phyloP scores from a whole-genome alignment of 2,888 invertebrate genomes.

The Cheilosia soror region DNA sequence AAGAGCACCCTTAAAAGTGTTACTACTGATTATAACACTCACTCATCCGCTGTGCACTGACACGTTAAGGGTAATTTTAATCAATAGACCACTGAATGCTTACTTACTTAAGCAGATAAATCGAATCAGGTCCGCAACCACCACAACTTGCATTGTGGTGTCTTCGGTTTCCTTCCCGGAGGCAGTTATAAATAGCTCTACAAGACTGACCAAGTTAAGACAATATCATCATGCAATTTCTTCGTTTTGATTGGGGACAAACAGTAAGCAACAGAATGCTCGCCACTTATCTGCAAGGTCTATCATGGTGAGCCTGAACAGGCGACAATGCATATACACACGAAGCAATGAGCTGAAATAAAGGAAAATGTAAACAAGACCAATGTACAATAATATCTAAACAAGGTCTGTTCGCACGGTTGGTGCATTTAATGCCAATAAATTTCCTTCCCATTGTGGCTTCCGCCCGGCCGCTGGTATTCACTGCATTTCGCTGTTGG shows the following conservation, averaged over 20 bases:
- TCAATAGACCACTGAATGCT: slow-evolving; percentile 50
- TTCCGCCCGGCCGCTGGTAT: slow-evolving; percentile 17
- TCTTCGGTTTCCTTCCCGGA: not conserved
- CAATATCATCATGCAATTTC: slow-evolving; percentile 26
- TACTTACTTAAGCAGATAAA: slow-evolving; percentile 37
- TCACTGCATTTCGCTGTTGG: slow-evolving; percentile 24
- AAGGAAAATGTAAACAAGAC: slow-evolving; percentile 53
- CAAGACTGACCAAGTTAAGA: slow-evolving; percentile 15
- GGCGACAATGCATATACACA: not conserved
- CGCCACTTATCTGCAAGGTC: not conserved
- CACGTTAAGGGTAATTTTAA: slow-evolving; percentile 36
- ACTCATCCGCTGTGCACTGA: slow-evolving; percentile 32
- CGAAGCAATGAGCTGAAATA: not conserved
- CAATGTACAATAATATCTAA: slow-evolving; percentile 45
- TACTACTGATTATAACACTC: slow-evolving; percentile 4
- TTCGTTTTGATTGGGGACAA: slow-evolving; percentile 15
- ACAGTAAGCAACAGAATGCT: not conserved
- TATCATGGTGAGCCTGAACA: not conserved
- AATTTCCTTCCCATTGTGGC: slow-evolving; percentile 67
- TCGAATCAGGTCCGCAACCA: slow-evolving; percentile 26
- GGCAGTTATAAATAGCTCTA: slow-evolving; percentile 27
- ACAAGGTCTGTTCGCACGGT: slow-evolving; percentile 47
- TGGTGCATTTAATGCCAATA: slow-evolving; percentile 62
- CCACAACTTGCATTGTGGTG: not conserved
- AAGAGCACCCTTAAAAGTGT: slow-evolving; percentile 34